phyloP scores from a whole-genome alignment of 2,888 invertebrate genomes.

The Myopa testacea region DNA sequence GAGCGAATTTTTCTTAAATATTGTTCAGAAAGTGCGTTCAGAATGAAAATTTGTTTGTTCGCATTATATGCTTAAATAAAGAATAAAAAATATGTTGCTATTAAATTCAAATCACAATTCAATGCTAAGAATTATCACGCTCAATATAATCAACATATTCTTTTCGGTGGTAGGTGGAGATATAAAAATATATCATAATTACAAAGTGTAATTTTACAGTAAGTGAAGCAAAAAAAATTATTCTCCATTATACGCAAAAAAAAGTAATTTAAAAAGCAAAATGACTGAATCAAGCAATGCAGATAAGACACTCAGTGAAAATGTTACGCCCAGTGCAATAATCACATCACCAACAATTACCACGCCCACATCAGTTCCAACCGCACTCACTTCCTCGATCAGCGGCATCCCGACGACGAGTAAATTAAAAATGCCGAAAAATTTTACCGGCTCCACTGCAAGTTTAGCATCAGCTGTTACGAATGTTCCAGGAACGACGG shows the following conservation, averaged over 20 bases:
- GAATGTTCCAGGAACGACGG: slow-evolving; percentile 43
- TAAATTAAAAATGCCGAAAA: slow-evolving; percentile 55
- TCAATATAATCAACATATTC: too few relatives aligned
- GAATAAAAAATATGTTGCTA: too few relatives aligned
- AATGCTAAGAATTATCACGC: too few relatives aligned
- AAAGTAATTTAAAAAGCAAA: slow-evolving; percentile 41
- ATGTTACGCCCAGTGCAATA: slow-evolving; percentile 35
- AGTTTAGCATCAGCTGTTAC: slow-evolving; percentile 13
- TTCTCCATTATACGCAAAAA: not conserved
- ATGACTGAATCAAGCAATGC: slow-evolving; percentile 51
- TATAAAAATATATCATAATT: too few relatives aligned
- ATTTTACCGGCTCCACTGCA: slow-evolving; percentile 54
- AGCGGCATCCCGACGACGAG: slow-evolving; percentile 56
- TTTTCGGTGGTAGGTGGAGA: too few relatives aligned
- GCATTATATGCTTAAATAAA: too few relatives aligned
- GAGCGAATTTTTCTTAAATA: too few relatives aligned
- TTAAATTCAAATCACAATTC: too few relatives aligned
- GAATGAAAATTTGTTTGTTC: too few relatives aligned
- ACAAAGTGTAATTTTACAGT: too few relatives aligned
- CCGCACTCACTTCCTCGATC: slow-evolving; percentile 56
- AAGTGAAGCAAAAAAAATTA: too few relatives aligned
- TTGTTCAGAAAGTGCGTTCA: too few relatives aligned
- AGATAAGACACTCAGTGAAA: slow-evolving; percentile 37
- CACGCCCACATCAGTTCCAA: slow-evolving; percentile 42
- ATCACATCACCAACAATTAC: slow-evolving; percentile 36